A percentile compares a stretch with the other conserved stretches of the same genome.
Evolutionary conservation across 2,888 invertebrate species (phyloP).

Genomic region (Lordiphosa andalusiaca): DNA sequence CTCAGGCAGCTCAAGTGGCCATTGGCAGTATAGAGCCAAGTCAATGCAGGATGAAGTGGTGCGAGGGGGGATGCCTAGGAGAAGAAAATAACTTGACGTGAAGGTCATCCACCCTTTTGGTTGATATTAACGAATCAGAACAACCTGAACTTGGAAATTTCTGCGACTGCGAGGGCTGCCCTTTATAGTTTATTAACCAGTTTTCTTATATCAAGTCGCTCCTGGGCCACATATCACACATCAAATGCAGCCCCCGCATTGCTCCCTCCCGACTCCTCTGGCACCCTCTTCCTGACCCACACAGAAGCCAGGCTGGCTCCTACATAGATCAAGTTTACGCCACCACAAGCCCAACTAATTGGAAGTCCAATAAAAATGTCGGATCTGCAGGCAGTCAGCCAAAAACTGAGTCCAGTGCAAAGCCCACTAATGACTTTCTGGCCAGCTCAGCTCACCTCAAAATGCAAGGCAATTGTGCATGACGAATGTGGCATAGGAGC

Average conservation of each 20-base stretch:
- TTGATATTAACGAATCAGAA: too few relatives aligned
- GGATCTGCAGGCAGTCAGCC: constrained; percentile 65
- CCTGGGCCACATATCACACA: too few relatives aligned
- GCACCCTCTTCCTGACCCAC: constrained; percentile 1
- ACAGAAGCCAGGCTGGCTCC: constrained; percentile 24
- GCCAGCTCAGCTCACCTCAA: constrained; percentile 29
- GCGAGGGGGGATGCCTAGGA: too few relatives aligned
- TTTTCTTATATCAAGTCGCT: too few relatives aligned
- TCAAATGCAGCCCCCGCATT: too few relatives aligned
- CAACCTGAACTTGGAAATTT: too few relatives aligned
- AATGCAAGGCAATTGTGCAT: constrained; percentile 71
- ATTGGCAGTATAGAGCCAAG: neutral
- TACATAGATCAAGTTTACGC: constrained; percentile 70
- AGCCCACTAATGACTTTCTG: constrained; percentile 72
- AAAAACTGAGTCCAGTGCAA: constrained; percentile 66
- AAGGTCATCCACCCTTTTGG: too few relatives aligned
- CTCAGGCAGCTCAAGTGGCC: constrained; percentile 30
- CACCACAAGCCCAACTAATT: constrained; percentile 67
- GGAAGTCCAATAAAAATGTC: constrained; percentile 76
- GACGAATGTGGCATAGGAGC: constrained; percentile 69
- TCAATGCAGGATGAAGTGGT: too few relatives aligned
- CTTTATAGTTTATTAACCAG: too few relatives aligned
- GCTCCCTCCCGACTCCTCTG: too few relatives aligned
- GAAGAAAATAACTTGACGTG: too few relatives aligned
- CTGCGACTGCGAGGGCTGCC: too few relatives aligned